phyloP scores from a whole-genome alignment of 1,140 invertebrate species.

The Drosophila persimilis region DNA sequence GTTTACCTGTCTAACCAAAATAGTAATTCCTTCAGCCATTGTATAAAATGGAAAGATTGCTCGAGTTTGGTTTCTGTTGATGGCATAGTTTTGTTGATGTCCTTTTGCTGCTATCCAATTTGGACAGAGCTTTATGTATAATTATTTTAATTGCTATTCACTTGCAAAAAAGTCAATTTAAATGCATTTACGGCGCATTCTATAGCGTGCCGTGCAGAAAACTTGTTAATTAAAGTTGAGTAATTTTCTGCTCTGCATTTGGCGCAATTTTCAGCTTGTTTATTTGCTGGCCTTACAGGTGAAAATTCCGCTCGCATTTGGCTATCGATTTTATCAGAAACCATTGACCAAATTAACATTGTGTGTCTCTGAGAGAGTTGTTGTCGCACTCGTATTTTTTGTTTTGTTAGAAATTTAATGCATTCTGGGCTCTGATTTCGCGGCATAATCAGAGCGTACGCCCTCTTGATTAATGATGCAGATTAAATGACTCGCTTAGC shows the following conservation, averaged over 20 bases:
- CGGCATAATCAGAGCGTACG: conserved; percentile 60
- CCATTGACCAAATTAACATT: conserved; percentile 47
- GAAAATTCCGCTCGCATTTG: conserved; percentile 36
- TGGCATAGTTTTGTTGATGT: conserved; percentile 4
- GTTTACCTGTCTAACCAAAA: not conserved
- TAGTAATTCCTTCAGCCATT: not conserved
- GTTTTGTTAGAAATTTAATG: conserved; percentile 38
- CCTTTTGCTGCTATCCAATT: conserved; percentile 13
- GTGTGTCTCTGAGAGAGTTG: not conserved
- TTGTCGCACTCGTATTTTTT: conserved; percentile 2
- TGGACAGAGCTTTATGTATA: conserved; percentile 16
- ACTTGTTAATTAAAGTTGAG: conserved; percentile 55
- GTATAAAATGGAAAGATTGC: conserved; percentile 7
- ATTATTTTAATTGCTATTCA: conserved; percentile 53
- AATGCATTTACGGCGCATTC: conserved; percentile 3
- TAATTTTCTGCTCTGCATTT: conserved; percentile 33
- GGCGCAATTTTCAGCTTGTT: conserved; percentile 22
- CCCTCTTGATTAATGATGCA: conserved; percentile 69
- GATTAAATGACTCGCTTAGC: conserved; percentile 58
- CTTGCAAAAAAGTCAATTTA: conserved; percentile 31
- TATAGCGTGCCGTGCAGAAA: conserved; percentile 43
- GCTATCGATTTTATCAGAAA: conserved; percentile 52
- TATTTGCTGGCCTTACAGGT: conserved; percentile 57
- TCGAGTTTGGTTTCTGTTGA: not conserved
- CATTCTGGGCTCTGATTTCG: conserved; percentile 33